A percentile compares a stretch with the other conserved stretches of the same genome.
Evolutionary conservation across 2,797 vertebrate genomes (phyloP).

Genomic region (Sebastes reedi): DNA sequence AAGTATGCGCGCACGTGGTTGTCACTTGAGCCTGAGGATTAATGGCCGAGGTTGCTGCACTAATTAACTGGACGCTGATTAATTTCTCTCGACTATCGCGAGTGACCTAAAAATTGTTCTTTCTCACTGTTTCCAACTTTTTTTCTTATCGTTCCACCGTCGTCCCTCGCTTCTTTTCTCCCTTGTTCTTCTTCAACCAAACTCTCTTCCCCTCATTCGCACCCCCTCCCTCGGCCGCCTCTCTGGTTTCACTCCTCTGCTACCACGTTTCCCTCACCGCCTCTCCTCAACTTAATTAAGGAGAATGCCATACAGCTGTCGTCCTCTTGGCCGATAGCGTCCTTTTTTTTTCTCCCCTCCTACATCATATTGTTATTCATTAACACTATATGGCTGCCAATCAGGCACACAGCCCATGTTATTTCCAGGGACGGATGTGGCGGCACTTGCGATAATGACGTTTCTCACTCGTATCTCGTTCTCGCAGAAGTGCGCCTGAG

Average conservation of each 20-base stretch:
- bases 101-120: slow-evolving; percentile 45
- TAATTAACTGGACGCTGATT: slow-evolving; percentile 70
- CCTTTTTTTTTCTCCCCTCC: not conserved
- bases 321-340: slow-evolving; percentile 65
- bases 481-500: slow-evolving; percentile 58
- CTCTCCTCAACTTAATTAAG: slow-evolving; percentile 77
- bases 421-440: slow-evolving; percentile 69
- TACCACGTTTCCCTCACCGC: slow-evolving; percentile 45
- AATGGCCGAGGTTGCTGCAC: slow-evolving; percentile 44
- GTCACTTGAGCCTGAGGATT: slow-evolving; percentile 53
- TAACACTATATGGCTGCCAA: slow-evolving; percentile 72
- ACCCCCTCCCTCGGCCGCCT: slow-evolving; percentile 10
- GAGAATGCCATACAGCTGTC: slow-evolving; percentile 69
- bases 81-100: slow-evolving; percentile 44
- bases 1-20: slow-evolving; percentile 1
- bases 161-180: slow-evolving; percentile 18
- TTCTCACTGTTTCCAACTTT: slow-evolving; percentile 26
- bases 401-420: slow-evolving; percentile 70
- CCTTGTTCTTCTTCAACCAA: slow-evolving; percentile 8
- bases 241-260: slow-evolving; percentile 53
- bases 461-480: slow-evolving; percentile 68
- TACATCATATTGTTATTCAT: slow-evolving; percentile 77
- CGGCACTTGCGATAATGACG: slow-evolving; percentile 66
- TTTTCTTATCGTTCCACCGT: not conserved
- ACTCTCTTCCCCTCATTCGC: slow-evolving; percentile 12